Evolutionary conservation across 2,113 vertebrate species (phyloP).

Genomic region (Eublepharis macularius): DNA sequence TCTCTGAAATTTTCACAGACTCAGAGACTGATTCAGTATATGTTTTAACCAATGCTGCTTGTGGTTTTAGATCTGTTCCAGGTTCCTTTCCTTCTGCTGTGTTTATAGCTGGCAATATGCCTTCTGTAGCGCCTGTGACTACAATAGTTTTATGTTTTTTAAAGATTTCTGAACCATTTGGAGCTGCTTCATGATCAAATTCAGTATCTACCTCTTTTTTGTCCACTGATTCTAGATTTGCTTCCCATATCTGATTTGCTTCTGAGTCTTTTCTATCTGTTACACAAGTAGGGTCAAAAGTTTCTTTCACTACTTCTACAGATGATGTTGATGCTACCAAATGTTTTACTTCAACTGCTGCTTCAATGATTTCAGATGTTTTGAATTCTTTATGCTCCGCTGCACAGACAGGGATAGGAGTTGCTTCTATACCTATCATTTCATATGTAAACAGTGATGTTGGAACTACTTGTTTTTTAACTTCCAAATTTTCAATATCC

Average conservation of each 20-base stretch:
- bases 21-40: not conserved
- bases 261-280: not conserved
- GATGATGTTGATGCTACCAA: not conserved
- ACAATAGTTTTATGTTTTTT: not conserved
- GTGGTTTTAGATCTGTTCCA: not conserved
- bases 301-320: not conserved
- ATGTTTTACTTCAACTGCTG: not conserved
- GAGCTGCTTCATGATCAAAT: not conserved
- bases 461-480: not conserved
- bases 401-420: not conserved
- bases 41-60: not conserved
- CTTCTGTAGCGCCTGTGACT: not conserved
- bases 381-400: not conserved
- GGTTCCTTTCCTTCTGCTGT: conserved; percentile 73
- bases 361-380: not conserved
- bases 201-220: not conserved
- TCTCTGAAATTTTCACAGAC: not conserved
- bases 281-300: not conserved
- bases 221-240: not conserved
- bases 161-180: not conserved
- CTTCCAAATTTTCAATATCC: not conserved
- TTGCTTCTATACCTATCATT: not conserved
- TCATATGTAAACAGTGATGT: not conserved
- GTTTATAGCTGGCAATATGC: conserved; percentile 47
- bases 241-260: conserved; percentile 1